A percentile compares a stretch with the other conserved stretches of the same genome.
phyloP scores from a whole-genome alignment of 2,888 invertebrate species.

The Thumatha senex region DNA sequence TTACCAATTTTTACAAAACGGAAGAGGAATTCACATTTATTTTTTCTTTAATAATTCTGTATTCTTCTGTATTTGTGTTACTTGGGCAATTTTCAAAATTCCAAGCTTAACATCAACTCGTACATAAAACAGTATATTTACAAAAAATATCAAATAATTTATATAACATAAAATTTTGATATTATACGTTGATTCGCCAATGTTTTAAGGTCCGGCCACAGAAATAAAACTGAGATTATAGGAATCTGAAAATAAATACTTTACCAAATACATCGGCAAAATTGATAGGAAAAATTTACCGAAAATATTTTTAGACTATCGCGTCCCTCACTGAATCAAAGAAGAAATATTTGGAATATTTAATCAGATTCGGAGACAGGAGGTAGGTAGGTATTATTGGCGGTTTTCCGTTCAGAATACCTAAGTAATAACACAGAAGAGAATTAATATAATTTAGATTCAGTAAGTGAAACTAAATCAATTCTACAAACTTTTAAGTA shows the following conservation, averaged over 20 bases:
- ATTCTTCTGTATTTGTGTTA: too few relatives aligned
- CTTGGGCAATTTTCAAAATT: too few relatives aligned
- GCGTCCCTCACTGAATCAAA: constrained; percentile 38
- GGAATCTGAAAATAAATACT: not conserved
- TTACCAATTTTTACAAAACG: too few relatives aligned
- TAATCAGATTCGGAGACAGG: constrained; percentile 49
- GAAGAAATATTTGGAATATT: constrained; percentile 47
- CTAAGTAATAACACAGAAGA: constrained; percentile 43
- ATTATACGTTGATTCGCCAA: constrained; percentile 5
- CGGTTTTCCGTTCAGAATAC: constrained; percentile 43
- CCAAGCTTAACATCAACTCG: too few relatives aligned
- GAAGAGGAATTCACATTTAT: too few relatives aligned
- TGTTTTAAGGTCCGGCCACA: constrained; percentile 1
- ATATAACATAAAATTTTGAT: too few relatives aligned
- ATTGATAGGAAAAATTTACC: constrained; percentile 19
- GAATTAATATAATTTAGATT: too few relatives aligned
- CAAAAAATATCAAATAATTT: too few relatives aligned
- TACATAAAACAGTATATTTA: too few relatives aligned
- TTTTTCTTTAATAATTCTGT: too few relatives aligned
- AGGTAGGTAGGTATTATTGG: constrained; percentile 26
- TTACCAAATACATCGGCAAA: constrained; percentile 21
- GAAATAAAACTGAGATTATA: not conserved
- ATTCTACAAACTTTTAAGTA: too few relatives aligned
- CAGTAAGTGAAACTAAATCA: too few relatives aligned
- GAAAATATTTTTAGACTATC: constrained; percentile 37